phyloP scores from a whole-genome alignment of 2,113 vertebrate genomes.

The Oreotrochilus melanogaster region DNA sequence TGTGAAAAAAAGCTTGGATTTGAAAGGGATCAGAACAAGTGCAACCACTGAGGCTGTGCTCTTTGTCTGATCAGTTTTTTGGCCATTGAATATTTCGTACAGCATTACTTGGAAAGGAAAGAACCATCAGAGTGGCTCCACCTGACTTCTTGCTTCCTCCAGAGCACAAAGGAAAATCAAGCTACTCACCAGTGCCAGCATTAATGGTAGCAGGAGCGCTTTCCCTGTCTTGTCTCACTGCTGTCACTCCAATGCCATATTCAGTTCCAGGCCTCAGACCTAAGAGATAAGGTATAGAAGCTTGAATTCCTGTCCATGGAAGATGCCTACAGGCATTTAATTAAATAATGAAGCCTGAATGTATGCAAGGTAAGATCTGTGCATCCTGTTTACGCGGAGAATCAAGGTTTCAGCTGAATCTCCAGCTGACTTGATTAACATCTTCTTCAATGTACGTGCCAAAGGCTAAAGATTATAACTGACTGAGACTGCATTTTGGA shows the following conservation, averaged over 20 bases:
- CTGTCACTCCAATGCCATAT: slow-evolving; percentile 95
- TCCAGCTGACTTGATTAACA: not conserved
- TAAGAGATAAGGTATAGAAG: slow-evolving; percentile 43
- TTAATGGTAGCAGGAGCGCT: slow-evolving; percentile 93
- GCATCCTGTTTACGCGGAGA: not conserved
- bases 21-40: not conserved
- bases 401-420: not conserved
- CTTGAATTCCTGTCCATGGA: not conserved
- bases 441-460: not conserved
- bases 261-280: slow-evolving; percentile 93
- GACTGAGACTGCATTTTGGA: not conserved
- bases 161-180: not conserved
- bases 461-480: not conserved
- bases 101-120: not conserved
- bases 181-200: slow-evolving; percentile 89
- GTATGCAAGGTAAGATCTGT: not conserved
- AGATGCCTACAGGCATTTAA: not conserved
- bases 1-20: not conserved
- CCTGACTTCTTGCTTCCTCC: not conserved
- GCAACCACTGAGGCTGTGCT: not conserved
- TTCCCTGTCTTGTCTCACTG: slow-evolving; percentile 90
- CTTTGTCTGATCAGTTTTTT: not conserved
- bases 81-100: not conserved
- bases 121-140: not conserved
- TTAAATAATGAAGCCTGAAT: not conserved